Evolutionary conservation across 2,113 vertebrate genomes (phyloP), one percentile per base, ranked within the genome.

Genomic region (Machaerirhynchus nigripectus): DNA sequence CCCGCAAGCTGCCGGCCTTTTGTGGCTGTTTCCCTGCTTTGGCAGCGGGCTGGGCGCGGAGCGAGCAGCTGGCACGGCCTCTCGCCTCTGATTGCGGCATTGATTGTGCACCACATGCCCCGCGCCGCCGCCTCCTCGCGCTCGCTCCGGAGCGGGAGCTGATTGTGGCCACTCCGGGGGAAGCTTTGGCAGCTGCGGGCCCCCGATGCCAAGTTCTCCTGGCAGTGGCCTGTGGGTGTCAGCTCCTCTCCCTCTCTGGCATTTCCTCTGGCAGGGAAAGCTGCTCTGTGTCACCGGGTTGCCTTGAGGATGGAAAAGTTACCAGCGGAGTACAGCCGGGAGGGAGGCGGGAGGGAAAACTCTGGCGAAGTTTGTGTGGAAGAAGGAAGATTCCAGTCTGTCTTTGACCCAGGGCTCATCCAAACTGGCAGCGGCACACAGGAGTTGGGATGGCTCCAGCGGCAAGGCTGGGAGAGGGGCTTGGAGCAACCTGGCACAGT

Each of bases 401-500:
- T 2, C n/a, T 35, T 7, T 4, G 59, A 56, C 14, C 37, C n/a
- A 4, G 73, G 30, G 3, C 16, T 60, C 3, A 1, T 6, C 40
- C 69, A 14, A n/a, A 15, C 17, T 4, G 14, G 17, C 39, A 42
- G 59, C 57, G 16, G 71, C 40, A 16, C 31, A 1, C 6, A 2
- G 65, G 33, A 7, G 9, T 0, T 24, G 26, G 39, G 35, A 18
- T 11, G 46, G 68, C 56, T 65, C 40, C 10, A 6, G 10, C 1
- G 17, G n/a, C 37, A 3, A 0, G 8, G 4, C 26, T 10, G 40
- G 55, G 78, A 57, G 18, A 13, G 46, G 33, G 15, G 15, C 5
- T 52, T 10, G 46, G 67, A 46, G 31, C 56, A 39, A 0, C 15
- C n/a, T 13, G 50, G 40, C 5, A 1, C 2, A 1, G 13, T 1